Evolutionary conservation across 37 sponge, comb jelly and placozoan species (phyloP).

Genomic region (Aplysina aerophoba): DNA sequence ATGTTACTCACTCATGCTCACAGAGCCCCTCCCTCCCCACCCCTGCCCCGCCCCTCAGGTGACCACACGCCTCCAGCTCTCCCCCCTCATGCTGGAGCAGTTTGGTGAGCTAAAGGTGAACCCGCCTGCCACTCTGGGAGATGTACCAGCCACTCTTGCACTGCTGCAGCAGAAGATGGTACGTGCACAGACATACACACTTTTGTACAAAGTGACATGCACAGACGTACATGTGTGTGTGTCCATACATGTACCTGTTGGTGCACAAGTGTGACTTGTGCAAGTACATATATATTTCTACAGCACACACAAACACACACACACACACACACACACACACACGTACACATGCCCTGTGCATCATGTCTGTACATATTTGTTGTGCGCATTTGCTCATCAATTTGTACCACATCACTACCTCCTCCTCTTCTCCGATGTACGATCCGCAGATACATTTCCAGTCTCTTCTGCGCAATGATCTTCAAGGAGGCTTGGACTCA

Average conservation of each 20-base stretch:
- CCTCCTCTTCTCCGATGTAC: no score
- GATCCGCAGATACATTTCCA: no score
- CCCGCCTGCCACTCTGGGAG: constrained; percentile 8
- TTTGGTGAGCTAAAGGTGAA: neutral
- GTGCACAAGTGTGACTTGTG: neutral
- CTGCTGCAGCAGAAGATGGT: neutral
- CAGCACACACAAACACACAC: no score
- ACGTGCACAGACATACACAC: neutral
- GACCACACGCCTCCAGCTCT: neutral
- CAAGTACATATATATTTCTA: no score
- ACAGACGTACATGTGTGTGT: neutral
- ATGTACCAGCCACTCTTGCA: neutral
- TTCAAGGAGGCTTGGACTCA: constrained; percentile 1
- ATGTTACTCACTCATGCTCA: no score
- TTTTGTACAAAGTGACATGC: no score
- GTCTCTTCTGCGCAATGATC: no score
- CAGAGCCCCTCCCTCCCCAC: neutral
- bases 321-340: no score
- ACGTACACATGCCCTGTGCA: no score
- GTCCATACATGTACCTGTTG: neutral
- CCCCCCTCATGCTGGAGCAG: constrained; percentile 30
- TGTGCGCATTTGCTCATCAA: no score
- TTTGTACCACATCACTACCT: no score
- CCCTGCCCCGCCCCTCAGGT: neutral
- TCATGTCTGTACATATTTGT: no score